Percentiles rank a stretch among this genome's conserved stretches.
Evolutionary conservation across 2,797 vertebrate genomes (phyloP).

Genomic region (Glossophaga mutica): DNA sequence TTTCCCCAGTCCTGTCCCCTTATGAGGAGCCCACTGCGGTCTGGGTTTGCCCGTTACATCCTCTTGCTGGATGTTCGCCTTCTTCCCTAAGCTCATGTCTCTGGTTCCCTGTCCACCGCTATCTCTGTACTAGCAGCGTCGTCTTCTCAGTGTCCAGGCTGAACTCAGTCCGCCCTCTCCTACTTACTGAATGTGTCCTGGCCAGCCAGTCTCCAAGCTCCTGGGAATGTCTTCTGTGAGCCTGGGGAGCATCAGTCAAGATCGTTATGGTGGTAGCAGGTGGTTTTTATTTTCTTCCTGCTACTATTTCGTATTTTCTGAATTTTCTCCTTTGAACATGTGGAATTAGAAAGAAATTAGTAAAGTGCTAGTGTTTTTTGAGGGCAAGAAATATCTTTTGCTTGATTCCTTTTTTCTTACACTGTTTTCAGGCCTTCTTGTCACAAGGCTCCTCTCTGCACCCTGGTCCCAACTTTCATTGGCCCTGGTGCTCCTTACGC

Average conservation of each 20-base stretch:
- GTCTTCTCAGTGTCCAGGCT: neutral
- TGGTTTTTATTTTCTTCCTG: conserved; percentile 8
- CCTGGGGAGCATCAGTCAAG: neutral
- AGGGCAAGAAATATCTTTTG: neutral
- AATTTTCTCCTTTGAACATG: neutral
- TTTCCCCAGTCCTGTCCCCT: neutral
- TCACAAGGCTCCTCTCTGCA: neutral
- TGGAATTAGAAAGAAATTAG: neutral
- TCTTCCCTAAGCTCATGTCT: neutral
- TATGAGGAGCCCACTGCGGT: neutral
- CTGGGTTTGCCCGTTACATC: neutral
- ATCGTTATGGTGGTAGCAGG: neutral
- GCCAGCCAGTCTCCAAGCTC: neutral
- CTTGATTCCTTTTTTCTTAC: neutral
- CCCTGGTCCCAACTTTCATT: neutral
- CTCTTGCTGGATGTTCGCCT: neutral
- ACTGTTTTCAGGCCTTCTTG: neutral
- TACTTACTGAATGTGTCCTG: neutral
- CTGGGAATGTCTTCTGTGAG: conserved; percentile 25
- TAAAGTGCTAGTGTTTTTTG: neutral
- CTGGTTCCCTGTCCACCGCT: neutral
- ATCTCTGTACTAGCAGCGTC: neutral
- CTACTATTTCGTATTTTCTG: neutral
- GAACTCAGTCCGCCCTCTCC: neutral
- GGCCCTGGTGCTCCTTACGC: neutral